phyloP scores from a whole-genome alignment of 2,888 invertebrate genomes.

The Gymnoscelis rufifasciata region DNA sequence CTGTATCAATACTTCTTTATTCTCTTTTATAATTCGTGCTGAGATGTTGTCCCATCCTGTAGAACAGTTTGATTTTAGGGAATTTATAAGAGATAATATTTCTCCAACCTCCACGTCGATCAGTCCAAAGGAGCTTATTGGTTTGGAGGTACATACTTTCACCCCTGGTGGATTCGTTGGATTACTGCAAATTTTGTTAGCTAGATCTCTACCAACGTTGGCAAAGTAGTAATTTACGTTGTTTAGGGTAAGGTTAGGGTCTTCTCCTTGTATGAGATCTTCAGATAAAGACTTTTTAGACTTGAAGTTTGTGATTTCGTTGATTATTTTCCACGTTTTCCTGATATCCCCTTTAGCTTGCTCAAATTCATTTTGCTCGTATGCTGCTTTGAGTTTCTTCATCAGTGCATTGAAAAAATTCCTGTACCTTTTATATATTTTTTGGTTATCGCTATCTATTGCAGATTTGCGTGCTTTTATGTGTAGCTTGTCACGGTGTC shows the following conservation, averaged over 20 bases:
- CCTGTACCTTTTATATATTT: neutral
- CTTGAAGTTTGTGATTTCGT: no score
- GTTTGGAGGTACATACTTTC: no score
- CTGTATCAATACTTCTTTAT: neutral
- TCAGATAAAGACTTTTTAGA: no score
- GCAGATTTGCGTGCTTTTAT: neutral
- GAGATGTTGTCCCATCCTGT: neutral
- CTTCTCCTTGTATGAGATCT: neutral
- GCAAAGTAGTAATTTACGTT: neutral
- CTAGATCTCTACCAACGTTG: neutral
- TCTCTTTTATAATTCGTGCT: neutral
- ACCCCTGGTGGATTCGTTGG: no score
- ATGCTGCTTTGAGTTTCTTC: neutral
- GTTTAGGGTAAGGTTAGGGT: neutral
- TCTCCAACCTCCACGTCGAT: neutral
- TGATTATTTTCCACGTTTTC: no score
- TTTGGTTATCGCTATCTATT: neutral
- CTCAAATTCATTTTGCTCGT: neutral
- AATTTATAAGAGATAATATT: neutral
- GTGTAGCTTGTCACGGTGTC: neutral
- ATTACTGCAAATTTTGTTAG: no score
- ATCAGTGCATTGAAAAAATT: neutral
- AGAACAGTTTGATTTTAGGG: neutral
- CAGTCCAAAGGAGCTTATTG: neutral
- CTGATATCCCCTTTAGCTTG: neutral